Conservation (phyloP, 2,888 invertebrate genomes). For the Ypsolopha scabrella region DNA sequence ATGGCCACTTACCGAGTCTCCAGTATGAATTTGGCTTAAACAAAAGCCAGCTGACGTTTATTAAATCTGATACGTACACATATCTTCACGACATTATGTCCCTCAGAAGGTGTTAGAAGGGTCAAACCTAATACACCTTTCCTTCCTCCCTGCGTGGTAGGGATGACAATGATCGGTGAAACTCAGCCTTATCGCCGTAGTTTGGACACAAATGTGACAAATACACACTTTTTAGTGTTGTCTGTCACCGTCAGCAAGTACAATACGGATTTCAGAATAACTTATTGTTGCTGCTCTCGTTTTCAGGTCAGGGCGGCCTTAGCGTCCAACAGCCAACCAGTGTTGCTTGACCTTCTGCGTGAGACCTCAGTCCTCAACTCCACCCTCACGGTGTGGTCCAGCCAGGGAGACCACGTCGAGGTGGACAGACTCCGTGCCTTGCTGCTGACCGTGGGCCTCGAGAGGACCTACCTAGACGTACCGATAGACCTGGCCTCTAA, state of each 20-base stretch:
- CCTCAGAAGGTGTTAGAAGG: neutral
- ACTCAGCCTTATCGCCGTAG: no score
- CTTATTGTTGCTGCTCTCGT: no score
- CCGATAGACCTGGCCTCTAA: constrained; percentile 71
- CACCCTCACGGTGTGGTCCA: constrained; percentile 86
- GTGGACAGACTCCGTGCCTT: constrained; percentile 73
- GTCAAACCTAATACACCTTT: no score
- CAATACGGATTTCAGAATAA: no score
- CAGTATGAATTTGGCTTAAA: no score
- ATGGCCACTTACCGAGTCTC: no score
- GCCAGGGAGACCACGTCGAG: constrained; percentile 75
- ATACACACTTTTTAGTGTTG: no score
- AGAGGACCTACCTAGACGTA: constrained; percentile 82
- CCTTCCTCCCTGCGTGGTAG: no score
- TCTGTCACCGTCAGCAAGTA: no score
- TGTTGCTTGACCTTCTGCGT: constrained; percentile 71
- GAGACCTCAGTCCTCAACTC: constrained; percentile 61
- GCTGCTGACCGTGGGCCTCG: constrained; percentile 74
- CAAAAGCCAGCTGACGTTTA: no score
- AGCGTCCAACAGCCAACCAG: constrained; percentile 74
- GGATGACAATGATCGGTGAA: no score
- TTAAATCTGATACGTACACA: neutral
- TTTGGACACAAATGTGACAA: no score
- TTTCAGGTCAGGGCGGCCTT: constrained; percentile 52
- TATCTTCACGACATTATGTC: neutral